Evolutionary conservation across 2,113 vertebrate species (phyloP).

Genomic region (Syngnathus typhle): DNA sequence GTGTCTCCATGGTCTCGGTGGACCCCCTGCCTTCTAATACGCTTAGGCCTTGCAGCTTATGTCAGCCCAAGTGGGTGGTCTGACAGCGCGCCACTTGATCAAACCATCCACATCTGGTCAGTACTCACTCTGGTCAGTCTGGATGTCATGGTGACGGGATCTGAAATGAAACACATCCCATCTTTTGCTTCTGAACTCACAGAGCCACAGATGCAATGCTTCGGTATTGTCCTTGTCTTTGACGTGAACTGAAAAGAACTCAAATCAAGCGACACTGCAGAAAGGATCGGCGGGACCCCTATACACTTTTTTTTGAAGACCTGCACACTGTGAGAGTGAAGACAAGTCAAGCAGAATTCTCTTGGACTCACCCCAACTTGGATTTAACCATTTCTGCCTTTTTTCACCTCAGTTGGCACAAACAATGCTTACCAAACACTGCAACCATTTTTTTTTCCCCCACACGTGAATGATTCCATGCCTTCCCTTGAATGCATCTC

Average conservation of each 20-base stretch:
- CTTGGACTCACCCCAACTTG: background rate
- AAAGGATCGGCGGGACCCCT: background rate
- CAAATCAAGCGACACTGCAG: background rate
- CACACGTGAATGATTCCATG: background rate
- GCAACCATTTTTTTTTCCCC: background rate
- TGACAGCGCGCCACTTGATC: constrained; percentile 63
- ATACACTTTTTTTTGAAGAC: background rate
- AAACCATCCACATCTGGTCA: constrained; percentile 62
- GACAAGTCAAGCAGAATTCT: background rate
- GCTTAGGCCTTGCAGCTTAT: constrained; percentile 63
- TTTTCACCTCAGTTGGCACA: background rate
- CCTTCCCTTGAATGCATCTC: constrained; percentile 1
- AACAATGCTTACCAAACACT: constrained; percentile 34
- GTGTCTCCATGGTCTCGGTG: constrained; percentile 53
- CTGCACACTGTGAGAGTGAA: background rate
- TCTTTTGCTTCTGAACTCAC: background rate
- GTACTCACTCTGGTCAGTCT: constrained; percentile 46
- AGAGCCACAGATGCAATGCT: constrained; percentile 26
- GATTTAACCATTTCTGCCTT: background rate
- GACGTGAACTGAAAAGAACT: constrained; percentile 25
- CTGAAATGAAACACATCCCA: background rate
- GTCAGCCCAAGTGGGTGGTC: constrained; percentile 65
- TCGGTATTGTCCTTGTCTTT: too few species aligned
- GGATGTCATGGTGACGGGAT: constrained; percentile 39
- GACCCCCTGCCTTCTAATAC: constrained; percentile 63